Evolutionary conservation across 2,888 invertebrate genomes (phyloP).

Genomic region (Rhagium mordax): DNA sequence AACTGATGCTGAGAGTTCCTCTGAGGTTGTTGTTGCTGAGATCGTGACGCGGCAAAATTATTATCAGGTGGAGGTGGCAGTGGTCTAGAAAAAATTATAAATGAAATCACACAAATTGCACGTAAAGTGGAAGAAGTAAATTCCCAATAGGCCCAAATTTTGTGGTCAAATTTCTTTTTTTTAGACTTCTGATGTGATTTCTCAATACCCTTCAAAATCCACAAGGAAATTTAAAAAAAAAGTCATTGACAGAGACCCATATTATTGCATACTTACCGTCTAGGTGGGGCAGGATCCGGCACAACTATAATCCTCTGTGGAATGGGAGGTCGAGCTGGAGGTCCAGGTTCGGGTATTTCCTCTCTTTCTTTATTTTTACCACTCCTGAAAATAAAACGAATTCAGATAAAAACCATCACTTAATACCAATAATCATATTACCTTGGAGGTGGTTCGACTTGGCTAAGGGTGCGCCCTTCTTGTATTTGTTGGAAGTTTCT

Average conservation of each 20-base stretch:
- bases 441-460: constrained; percentile 73
- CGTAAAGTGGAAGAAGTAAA: too few species aligned
- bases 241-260: too few species aligned
- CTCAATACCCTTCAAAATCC: too few species aligned
- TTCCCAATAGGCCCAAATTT: too few species aligned
- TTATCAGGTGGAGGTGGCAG: constrained; percentile 88
- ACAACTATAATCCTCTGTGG: constrained; percentile 94
- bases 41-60: constrained; percentile 70
- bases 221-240: too few species aligned
- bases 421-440: constrained; percentile 38
- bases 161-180: too few species aligned
- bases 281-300: constrained; percentile 83
- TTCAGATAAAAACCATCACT: background rate
- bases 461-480: constrained; percentile 80
- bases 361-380: constrained; percentile 72
- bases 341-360: constrained; percentile 86
- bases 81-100: constrained; percentile 73
- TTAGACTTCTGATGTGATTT: too few species aligned
- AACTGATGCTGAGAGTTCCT: constrained; percentile 89
- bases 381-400: constrained; percentile 56
- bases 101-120: constrained; percentile 30
- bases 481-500: constrained; percentile 99
- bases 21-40: constrained; percentile 77
- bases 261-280: constrained; percentile 72
- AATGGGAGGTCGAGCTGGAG: constrained; percentile 89